These are phyloP conservation scores for Carassius carassius DNA, from an alignment of 2,113 vertebrate genomes.

Conservation along the genomic window DNA sequence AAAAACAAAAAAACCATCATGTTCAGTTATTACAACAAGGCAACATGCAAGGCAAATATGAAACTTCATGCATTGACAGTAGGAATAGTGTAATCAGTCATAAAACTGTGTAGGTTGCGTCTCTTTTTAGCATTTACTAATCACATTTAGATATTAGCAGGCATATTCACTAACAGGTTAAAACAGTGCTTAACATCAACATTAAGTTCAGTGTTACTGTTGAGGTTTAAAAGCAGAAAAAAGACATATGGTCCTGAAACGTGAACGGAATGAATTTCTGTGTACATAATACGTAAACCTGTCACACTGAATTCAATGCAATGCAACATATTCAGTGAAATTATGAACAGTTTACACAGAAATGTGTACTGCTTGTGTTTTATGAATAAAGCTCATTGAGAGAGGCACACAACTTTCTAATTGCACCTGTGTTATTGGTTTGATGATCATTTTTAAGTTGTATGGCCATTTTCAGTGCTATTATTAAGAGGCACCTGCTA, in stretches of 20 bases:
- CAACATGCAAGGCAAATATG: background rate
- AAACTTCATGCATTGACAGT: background rate
- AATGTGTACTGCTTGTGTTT: background rate
- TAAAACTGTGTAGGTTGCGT: background rate
- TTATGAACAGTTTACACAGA: background rate
- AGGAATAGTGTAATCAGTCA: background rate
- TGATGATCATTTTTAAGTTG: background rate
- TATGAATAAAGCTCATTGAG: background rate
- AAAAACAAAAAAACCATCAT: background rate
- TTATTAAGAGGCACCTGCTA: background rate
- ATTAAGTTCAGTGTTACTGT: constrained; percentile 21
- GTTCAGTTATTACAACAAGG: background rate
- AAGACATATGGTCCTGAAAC: background rate
- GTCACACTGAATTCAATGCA: constrained; percentile 8
- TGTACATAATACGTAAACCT: background rate
- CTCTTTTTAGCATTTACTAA: background rate
- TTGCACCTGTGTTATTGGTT: background rate
- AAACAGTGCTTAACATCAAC: constrained; percentile 12
- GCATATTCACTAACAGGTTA: background rate
- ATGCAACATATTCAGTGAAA: background rate
- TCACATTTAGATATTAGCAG: constrained; percentile 15
- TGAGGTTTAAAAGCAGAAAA: background rate
- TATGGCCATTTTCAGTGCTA: background rate
- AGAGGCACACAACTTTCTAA: background rate
- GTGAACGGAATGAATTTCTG: background rate